phyloP scores from a whole-genome alignment of 2,113 vertebrate species.

The Redunca redunca region DNA sequence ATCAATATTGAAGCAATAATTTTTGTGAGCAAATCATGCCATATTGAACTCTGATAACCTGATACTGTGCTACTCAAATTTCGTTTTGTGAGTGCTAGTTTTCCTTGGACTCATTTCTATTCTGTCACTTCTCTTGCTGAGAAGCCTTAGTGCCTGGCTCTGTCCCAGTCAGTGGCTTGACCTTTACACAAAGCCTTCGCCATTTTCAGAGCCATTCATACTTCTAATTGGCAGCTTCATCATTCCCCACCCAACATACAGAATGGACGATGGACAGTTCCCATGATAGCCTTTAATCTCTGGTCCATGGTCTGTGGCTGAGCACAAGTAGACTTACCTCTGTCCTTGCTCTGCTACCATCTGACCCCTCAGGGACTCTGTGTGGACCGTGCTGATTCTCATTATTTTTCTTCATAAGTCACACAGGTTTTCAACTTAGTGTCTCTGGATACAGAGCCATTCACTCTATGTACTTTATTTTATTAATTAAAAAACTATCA shows the following conservation, averaged over 20 bases:
- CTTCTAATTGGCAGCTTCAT: not conserved
- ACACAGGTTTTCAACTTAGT: not conserved
- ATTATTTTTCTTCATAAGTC: not conserved
- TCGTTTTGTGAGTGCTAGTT: not conserved
- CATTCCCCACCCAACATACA: not conserved
- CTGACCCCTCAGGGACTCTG: not conserved
- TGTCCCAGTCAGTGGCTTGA: not conserved
- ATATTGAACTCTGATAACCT: not conserved
- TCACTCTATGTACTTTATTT: not conserved
- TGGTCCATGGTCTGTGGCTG: too few relatives aligned
- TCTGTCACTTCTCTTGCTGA: not conserved
- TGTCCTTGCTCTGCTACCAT: not conserved
- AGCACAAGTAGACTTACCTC: not conserved
- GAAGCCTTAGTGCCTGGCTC: not conserved
- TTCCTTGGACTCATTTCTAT: not conserved
- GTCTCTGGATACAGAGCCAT: not conserved
- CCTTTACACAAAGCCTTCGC: not conserved
- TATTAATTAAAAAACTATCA: not conserved
- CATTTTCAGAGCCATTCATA: not conserved
- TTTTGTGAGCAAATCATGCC: not conserved
- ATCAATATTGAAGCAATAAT: not conserved
- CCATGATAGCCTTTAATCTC: not conserved
- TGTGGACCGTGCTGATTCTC: accelerated
- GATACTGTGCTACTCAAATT: not conserved
- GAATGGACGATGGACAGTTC: too few relatives aligned